Evolutionary conservation across 1,140 invertebrate species (phyloP), one percentile per base, ranked within the genome.

Genomic region (Drosophila eugracilis): DNA sequence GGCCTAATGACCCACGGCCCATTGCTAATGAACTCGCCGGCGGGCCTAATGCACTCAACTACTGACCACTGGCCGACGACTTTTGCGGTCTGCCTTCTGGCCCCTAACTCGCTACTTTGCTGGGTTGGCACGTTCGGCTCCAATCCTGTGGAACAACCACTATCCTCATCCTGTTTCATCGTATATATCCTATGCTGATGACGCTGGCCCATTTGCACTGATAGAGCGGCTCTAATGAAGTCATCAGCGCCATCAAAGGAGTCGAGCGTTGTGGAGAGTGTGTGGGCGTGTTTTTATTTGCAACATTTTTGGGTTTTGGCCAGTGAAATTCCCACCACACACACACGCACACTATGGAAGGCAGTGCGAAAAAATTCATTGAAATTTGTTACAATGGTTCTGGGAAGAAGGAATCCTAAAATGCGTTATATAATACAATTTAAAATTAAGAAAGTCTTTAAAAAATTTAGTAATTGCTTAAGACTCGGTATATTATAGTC

Each of bases 211-310:
- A 85, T 83, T 86, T 83, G 78, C 67, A 78, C 74, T 83, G 83
- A 86, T 88, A 86, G 83, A 88, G 75, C 70, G 77, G 32, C 77
- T 80, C 83, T 86, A 86, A 86, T 86, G 83, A 86, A 86, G 83
- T 86, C 83, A 86, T 88, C 83, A 83, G 77, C 54, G 47, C 55
- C 80, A 73, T 85, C 80, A 80, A 85, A 85, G 72, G 52, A 52
- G 57, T 37, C 39, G n/a, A 60, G 32, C 37, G 15, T 10, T 41
- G 74, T 15, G 65, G 55, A 41, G 70, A 47, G 44, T 57, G 58
- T 62, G 54, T 53, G 66, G 65, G 59, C 34, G 58, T 52, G 73
- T 86, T 85, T 77, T 85, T 86, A 86, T 77, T 85, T 86, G 76
- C 73, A 80, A 66, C 83, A 66, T 75, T 88, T 65, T 65, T 54